A percentile compares a stretch with the other conserved stretches of the same genome.
These are phyloP conservation scores for Mormyrus proboscirostris DNA, from an alignment of 2,797 vertebrate species.

Conservation along the genomic window DNA sequence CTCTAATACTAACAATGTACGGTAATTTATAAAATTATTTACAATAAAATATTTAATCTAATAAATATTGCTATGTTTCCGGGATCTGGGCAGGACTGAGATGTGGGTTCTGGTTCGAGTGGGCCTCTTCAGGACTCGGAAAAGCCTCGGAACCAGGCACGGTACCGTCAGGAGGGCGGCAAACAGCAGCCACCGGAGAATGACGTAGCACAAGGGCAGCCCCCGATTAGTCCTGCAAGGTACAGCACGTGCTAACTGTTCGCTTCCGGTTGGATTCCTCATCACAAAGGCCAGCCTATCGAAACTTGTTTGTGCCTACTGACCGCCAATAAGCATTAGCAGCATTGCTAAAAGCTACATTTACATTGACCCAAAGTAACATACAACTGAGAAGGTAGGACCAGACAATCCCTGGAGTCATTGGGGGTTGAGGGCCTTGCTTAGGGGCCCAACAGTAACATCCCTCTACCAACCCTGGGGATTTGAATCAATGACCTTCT, in stretches of 20 bases:
- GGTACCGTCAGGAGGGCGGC: slow-evolving; percentile 20
- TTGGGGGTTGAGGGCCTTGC: background rate
- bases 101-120: background rate
- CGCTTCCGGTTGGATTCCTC: background rate
- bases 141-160: slow-evolving; percentile 16
- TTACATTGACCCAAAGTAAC: background rate
- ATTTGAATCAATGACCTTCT: background rate
- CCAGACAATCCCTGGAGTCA: background rate
- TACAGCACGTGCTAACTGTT: background rate
- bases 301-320: background rate
- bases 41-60: background rate
- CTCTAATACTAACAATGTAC: background rate
- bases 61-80: background rate
- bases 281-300: background rate
- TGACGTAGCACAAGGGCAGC: slow-evolving; percentile 38
- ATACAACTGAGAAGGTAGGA: background rate
- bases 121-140: background rate
- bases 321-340: background rate
- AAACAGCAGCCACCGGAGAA: slow-evolving; percentile 35
- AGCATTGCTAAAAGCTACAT: background rate
- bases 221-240: slow-evolving; percentile 27
- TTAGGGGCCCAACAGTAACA: background rate
- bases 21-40: background rate
- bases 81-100: background rate
- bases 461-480: background rate